These are phyloP conservation scores for Oscheius onirici DNA, from an alignment of 2,888 invertebrate genomes.

Conservation along the genomic window DNA sequence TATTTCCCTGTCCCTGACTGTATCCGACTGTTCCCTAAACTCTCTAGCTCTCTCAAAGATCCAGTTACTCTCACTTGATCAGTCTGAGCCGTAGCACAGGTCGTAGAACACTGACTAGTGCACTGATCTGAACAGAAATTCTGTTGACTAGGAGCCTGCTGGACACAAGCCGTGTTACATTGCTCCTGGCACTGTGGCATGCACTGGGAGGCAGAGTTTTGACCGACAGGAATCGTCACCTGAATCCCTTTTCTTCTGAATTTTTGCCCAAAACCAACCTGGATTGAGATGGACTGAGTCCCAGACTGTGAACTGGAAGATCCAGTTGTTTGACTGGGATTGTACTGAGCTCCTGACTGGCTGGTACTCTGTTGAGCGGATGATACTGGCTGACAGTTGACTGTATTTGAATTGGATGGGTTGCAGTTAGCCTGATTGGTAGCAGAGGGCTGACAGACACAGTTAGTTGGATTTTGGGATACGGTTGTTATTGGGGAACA, in stretches of 20 bases:
- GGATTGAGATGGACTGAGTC: slow-evolving; percentile 17
- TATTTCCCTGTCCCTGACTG: too few relatives aligned
- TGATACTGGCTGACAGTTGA: slow-evolving; percentile 17
- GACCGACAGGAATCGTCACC: slow-evolving; percentile 21
- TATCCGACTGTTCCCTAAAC: too few relatives aligned
- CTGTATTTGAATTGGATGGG: slow-evolving; percentile 20
- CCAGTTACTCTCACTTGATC: too few relatives aligned
- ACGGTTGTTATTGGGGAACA: slow-evolving; percentile 40
- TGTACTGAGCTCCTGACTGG: too few relatives aligned
- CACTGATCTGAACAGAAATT: slow-evolving; percentile 39
- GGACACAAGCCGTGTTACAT: slow-evolving; percentile 37
- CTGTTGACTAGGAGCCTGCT: slow-evolving; percentile 28
- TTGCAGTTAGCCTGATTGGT: slow-evolving; percentile 27
- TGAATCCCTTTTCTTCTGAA: not conserved
- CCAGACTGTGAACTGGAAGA: not conserved
- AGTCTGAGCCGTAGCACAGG: not conserved
- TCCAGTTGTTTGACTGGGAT: not conserved
- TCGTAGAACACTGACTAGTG: slow-evolving; percentile 32
- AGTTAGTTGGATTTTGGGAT: slow-evolving; percentile 34
- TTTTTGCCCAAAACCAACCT: not conserved
- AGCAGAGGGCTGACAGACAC: slow-evolving; percentile 48
- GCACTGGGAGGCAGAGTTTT: slow-evolving; percentile 34
- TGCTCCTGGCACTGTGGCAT: slow-evolving; percentile 43
- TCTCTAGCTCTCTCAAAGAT: too few relatives aligned
- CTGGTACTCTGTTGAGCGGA: too few relatives aligned